Percentiles rank a stretch among this genome's conserved stretches.
These are phyloP conservation scores for Panagrolaimus sp. DNA, from an alignment of 1,140 invertebrate genomes.

Conservation along the genomic window DNA sequence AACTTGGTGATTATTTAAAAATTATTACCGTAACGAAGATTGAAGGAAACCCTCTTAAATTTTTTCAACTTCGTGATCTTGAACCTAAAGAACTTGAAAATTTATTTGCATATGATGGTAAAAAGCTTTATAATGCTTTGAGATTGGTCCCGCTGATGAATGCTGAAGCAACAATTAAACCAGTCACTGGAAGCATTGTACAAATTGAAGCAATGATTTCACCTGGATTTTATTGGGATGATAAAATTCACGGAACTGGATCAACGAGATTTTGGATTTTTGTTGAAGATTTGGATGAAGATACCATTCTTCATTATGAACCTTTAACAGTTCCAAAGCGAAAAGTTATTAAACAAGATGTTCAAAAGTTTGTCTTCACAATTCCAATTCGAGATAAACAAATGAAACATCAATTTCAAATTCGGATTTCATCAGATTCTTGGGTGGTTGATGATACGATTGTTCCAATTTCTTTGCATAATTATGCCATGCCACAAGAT, in stretches of 20 bases:
- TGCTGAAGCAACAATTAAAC: conserved; percentile 78
- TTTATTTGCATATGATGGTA: conserved; percentile 71
- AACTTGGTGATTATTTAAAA: conserved; percentile 30
- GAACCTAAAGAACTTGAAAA: conserved; percentile 66
- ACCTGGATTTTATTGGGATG: conserved; percentile 84
- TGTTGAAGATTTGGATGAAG: conserved; percentile 88
- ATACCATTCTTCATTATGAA: conserved; percentile 92
- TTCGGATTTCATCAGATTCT: conserved; percentile 77
- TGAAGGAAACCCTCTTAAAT: conserved; percentile 28
- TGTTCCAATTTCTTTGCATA: conserved; percentile 75
- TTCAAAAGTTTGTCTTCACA: conserved; percentile 83
- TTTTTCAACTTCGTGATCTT: conserved; percentile 33
- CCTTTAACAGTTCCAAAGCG: conserved; percentile 81
- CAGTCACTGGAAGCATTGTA: conserved; percentile 79
- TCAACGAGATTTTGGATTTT: conserved; percentile 87
- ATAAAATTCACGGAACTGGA: conserved; percentile 75
- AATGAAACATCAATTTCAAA: conserved; percentile 82
- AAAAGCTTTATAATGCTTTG: conserved; percentile 75
- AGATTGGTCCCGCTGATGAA: conserved; percentile 77
- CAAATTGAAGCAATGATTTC: conserved; percentile 76
- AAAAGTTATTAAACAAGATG: conserved; percentile 70
- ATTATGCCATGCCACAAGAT: conserved; percentile 82
- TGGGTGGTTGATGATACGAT: conserved; percentile 79
- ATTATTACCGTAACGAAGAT: conserved; percentile 41
- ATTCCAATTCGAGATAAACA: conserved; percentile 83